Base-by-base conservation (phyloP, 2,888 invertebrate genomes). In the Eupithecia inturbata region DNA sequence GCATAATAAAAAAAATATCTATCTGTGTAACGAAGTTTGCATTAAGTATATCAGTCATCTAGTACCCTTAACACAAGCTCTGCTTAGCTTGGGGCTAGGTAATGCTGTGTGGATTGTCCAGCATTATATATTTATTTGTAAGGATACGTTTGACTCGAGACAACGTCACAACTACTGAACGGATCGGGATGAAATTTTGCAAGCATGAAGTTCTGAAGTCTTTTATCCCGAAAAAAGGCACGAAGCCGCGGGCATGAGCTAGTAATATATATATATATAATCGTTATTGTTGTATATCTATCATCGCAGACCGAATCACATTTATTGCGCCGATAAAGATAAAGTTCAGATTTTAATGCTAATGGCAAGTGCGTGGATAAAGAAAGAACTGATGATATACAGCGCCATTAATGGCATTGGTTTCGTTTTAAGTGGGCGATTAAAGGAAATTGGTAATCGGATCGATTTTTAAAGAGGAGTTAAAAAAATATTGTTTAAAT, bases 301-400 rank as follows among this genome's bases (percentile, higher is more conserved):
- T 89, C 82, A 84, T 82, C 82, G 80, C 76, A 77, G 75, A 70
- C 19, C 68, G 66, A 74, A 74, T 74, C 71, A 74, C 66, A 66
- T 87, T 88, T 88, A 89, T 87, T 84, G 84, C 78, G 28, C 68
- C 70, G 74, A 74, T 71, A 71, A 72, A 84, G 87, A 89, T 89
- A 88, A 89, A 81, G 82, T 82, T 80, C 75, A 81, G 81, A 83
- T 86, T 86, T 87, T 83, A 88, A 88, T 85, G 81, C 82, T 80
- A 82, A 85, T 82, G 82, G 82, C 63, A 57, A 57, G 57, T 80
- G 83, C 81, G 82, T 81, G 80, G 78, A 82, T 84, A 73, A 82
- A 71, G 79, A 81, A 72, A 66, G 81, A 79, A 70, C 67, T 79
- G 82, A 83, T 79, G 84, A 84, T 83, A 81, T 75, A 77, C 45